These are phyloP conservation scores for Microcebus jonahi DNA, from an alignment of 2,113 vertebrate genomes.

Conservation along the genomic window DNA sequence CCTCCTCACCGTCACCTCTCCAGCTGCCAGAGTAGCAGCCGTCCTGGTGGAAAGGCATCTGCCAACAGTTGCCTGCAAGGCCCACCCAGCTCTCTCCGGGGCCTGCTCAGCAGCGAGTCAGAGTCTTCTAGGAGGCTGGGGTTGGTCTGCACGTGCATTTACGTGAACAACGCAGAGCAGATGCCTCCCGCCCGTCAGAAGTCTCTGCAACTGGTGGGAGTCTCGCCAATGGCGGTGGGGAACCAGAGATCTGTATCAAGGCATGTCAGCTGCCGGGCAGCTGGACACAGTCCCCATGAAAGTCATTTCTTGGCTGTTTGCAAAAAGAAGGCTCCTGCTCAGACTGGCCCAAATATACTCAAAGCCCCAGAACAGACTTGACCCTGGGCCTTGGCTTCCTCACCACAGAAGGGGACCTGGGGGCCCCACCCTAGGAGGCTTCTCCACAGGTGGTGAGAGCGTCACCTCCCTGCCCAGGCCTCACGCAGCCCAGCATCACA, in stretches of 20 bases:
- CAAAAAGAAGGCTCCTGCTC: background rate
- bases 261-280: background rate
- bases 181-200: background rate
- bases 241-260: background rate
- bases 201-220: background rate
- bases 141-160: background rate
- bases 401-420: background rate
- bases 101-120: background rate
- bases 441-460: background rate
- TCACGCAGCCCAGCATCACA: background rate
- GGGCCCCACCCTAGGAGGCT: background rate
- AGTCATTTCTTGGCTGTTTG: background rate
- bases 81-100: background rate
- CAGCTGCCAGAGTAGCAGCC: background rate
- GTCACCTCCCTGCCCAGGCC: background rate
- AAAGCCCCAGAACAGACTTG: background rate
- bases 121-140: background rate
- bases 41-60: background rate
- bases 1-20: background rate
- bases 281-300: background rate
- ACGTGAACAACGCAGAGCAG: background rate
- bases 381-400: background rate
- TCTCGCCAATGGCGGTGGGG: background rate
- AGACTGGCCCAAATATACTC: background rate
- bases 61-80: background rate